Percentiles rank a stretch among this genome's conserved stretches.
These are phyloP conservation scores for Epinephelus awoara DNA, from an alignment of 2,797 vertebrate genomes.

Conservation along the genomic window DNA sequence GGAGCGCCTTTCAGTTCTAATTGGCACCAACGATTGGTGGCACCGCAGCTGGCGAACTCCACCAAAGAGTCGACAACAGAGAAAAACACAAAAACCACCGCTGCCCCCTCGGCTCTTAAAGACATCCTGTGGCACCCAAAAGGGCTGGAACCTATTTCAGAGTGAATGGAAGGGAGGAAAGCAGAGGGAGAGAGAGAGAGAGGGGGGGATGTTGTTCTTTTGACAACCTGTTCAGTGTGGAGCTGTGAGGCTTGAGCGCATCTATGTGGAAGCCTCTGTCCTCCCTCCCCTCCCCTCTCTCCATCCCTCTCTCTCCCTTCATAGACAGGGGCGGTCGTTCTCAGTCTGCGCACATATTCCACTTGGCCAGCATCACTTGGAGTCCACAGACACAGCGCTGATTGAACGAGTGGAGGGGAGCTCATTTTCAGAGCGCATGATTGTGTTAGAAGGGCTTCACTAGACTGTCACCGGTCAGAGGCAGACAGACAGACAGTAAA, in stretches of 20 bases:
- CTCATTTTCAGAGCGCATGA: slow-evolving; percentile 69
- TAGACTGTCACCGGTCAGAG: slow-evolving; percentile 49
- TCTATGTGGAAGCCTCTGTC: slow-evolving; percentile 66
- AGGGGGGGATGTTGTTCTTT: slow-evolving; percentile 36
- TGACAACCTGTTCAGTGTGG: slow-evolving; percentile 80
- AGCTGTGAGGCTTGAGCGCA: slow-evolving; percentile 64
- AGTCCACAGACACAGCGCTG: slow-evolving; percentile 79
- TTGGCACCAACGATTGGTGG: slow-evolving; percentile 55
- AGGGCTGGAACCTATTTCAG: slow-evolving; percentile 2
- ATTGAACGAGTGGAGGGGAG: slow-evolving; percentile 72
- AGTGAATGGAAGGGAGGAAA: slow-evolving; percentile 1
- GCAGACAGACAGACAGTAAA: slow-evolving; percentile 28
- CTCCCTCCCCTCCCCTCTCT: slow-evolving; percentile 14
- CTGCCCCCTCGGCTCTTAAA: slow-evolving; percentile 9
- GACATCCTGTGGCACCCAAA: slow-evolving; percentile 14
- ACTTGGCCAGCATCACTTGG: slow-evolving; percentile 80
- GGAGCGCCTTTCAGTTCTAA: slow-evolving; percentile 54
- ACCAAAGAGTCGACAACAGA: slow-evolving; percentile 28
- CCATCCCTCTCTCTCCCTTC: slow-evolving; percentile 50
- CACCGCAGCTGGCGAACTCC: slow-evolving; percentile 46
- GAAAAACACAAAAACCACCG: slow-evolving; percentile 3
- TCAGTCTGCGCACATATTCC: slow-evolving; percentile 86
- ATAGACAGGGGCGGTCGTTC: slow-evolving; percentile 83
- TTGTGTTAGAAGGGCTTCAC: slow-evolving; percentile 63
- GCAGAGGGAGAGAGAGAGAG: background rate